These are phyloP conservation scores for Indri indri DNA, from an alignment of 2,113 vertebrate genomes.

Conservation along the genomic window DNA sequence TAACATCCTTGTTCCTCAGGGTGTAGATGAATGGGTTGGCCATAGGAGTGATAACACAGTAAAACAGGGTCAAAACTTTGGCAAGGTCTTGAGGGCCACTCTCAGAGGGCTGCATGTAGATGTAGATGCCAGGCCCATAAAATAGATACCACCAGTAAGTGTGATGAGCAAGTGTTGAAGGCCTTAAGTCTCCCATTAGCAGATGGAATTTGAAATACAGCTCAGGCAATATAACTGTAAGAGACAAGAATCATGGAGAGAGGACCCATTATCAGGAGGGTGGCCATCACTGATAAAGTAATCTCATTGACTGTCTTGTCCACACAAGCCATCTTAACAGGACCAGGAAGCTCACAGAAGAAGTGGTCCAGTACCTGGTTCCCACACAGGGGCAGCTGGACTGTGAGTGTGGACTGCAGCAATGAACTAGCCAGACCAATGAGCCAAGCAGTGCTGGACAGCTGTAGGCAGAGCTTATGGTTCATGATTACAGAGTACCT, in stretches of 20 bases:
- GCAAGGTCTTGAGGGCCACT: neutral
- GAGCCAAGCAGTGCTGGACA: constrained; percentile 73
- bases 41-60: constrained; percentile 62
- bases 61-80: constrained; percentile 57
- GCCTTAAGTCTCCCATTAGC: neutral
- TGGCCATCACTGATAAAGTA: constrained; percentile 6
- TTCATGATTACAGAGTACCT: constrained; percentile 79
- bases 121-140: constrained; percentile 54
- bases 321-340: constrained; percentile 58
- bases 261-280: constrained; percentile 30
- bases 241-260: constrained; percentile 60
- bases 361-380: constrained; percentile 59
- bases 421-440: constrained; percentile 54
- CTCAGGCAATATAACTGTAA: constrained; percentile 20
- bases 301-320: constrained; percentile 22
- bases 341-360: constrained; percentile 58
- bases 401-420: constrained; percentile 63
- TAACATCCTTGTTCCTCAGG: constrained; percentile 58
- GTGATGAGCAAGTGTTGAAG: constrained; percentile 49
- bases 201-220: constrained; percentile 49
- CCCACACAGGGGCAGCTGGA: constrained; percentile 60
- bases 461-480: constrained; percentile 14
- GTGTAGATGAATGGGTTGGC: constrained; percentile 67
- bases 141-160: constrained; percentile 51
- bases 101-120: constrained; percentile 49